Percentiles rank a stretch among this genome's conserved stretches.
These are phyloP conservation scores for Ochropleura leucogaster DNA, from an alignment of 2,888 invertebrate genomes.

Conservation along the genomic window DNA sequence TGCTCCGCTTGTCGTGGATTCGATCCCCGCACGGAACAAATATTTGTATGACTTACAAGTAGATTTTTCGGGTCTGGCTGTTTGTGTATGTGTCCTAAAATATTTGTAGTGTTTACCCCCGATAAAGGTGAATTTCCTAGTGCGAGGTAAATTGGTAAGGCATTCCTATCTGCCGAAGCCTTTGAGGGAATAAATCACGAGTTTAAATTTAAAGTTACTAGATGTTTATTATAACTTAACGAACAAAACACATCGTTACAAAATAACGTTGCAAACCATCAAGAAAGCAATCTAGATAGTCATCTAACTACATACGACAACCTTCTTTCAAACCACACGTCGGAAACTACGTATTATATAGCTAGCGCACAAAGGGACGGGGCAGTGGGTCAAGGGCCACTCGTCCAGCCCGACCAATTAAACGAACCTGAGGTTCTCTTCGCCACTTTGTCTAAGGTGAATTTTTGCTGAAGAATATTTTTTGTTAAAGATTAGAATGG, in stretches of 20 bases:
- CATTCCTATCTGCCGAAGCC: not conserved
- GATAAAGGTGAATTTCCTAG: too few relatives aligned
- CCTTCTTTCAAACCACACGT: slow-evolving; percentile 3
- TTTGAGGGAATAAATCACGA: not conserved
- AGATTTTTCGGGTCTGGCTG: too few relatives aligned
- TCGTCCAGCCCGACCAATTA: slow-evolving; percentile 57
- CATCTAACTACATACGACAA: not conserved
- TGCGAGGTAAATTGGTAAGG: too few relatives aligned
- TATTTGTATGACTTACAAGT: too few relatives aligned
- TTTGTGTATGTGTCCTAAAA: too few relatives aligned
- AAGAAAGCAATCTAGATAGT: slow-evolving; percentile 38
- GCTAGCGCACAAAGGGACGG: slow-evolving; percentile 50
- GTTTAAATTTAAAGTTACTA: not conserved
- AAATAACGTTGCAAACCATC: not conserved
- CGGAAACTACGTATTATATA: slow-evolving; percentile 23
- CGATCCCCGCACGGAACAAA: too few relatives aligned
- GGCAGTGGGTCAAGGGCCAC: slow-evolving; percentile 58
- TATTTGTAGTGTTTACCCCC: too few relatives aligned
- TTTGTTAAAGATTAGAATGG: not conserved
- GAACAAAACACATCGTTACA: slow-evolving; percentile 2
- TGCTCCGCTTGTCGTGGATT: too few relatives aligned
- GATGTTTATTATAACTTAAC: not conserved
- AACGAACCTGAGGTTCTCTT: slow-evolving; percentile 46
- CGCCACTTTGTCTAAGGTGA: slow-evolving; percentile 47
- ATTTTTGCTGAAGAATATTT: slow-evolving; percentile 32